These are phyloP conservation scores for Semotilus atromaculatus DNA, from an alignment of 2,797 vertebrate genomes.

Conservation along the genomic window DNA sequence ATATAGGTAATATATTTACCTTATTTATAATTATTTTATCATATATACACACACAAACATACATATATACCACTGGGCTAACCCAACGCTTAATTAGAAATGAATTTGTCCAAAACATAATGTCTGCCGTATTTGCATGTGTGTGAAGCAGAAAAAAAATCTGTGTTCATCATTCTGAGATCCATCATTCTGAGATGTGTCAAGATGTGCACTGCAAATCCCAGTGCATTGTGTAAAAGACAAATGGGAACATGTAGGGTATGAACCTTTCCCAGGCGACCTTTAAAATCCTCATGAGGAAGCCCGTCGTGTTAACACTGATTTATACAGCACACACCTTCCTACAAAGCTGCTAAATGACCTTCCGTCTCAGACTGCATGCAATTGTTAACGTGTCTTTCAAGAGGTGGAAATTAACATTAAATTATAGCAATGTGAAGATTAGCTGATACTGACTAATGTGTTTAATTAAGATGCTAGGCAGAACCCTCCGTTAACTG, in stretches of 20 bases:
- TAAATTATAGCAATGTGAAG: conserved; percentile 49
- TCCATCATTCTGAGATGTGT: conserved; percentile 46
- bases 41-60: background rate
- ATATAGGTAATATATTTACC: no score
- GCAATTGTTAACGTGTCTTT: conserved; percentile 25
- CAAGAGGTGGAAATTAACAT: conserved; percentile 36
- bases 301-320: conserved; percentile 28
- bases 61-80: background rate
- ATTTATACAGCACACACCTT: conserved; percentile 6
- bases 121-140: conserved; percentile 28
- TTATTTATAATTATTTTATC: no score
- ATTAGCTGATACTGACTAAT: conserved; percentile 46
- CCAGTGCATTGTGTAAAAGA: conserved; percentile 43
- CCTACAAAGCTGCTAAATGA: conserved; percentile 36
- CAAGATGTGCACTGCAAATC: conserved; percentile 30
- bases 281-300: conserved; percentile 51
- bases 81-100: background rate
- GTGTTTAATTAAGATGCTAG: conserved; percentile 57
- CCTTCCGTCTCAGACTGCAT: conserved; percentile 36
- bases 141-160: background rate
- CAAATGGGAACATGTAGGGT: conserved; percentile 43
- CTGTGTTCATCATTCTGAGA: conserved; percentile 43
- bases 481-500: conserved; percentile 41
- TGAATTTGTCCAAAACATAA: background rate
- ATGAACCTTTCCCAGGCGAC: conserved; percentile 48